phyloP scores from a whole-genome alignment of 2,888 invertebrate species.

The Microdon myrmicae region DNA sequence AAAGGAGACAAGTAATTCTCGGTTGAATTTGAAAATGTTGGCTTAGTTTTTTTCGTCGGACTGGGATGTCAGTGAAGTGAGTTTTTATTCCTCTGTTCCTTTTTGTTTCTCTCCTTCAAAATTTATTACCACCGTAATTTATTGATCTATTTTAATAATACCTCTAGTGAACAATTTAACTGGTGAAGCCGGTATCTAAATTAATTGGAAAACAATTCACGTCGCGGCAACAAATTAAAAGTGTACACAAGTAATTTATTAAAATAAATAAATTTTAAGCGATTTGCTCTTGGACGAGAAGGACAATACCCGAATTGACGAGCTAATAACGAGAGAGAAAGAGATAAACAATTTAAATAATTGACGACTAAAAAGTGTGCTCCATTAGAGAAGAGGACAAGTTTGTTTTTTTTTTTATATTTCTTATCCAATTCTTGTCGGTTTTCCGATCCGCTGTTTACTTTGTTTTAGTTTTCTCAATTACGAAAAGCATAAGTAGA shows the following conservation, averaged over 20 bases:
- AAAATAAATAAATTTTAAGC: conserved; percentile 1
- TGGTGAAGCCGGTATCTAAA: conserved; percentile 19
- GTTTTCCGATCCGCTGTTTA: too few species aligned
- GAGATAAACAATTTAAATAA: conserved; percentile 20
- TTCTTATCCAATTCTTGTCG: neutral
- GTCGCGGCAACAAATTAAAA: neutral
- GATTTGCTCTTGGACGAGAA: conserved; percentile 14
- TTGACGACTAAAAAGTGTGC: conserved; percentile 20
- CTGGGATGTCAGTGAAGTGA: conserved; percentile 26
- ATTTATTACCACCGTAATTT: too few species aligned
- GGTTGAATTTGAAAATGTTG: conserved; percentile 25
- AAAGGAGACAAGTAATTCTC: too few species aligned
- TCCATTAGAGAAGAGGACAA: conserved; percentile 20
- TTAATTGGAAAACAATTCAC: conserved; percentile 4
- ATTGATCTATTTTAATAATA: conserved; percentile 25
- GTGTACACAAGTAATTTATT: too few species aligned
- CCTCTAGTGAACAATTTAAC: conserved; percentile 4
- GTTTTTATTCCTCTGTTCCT: conserved; percentile 30
- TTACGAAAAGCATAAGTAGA: too few species aligned
- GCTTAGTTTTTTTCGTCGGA: conserved; percentile 24
- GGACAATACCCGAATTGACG: conserved; percentile 29
- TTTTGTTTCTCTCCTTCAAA: too few species aligned
- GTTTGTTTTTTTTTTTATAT: conserved; percentile 9
- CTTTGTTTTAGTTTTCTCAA: too few species aligned
- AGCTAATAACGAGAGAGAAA: too few species aligned